Conservation (phyloP, 2,888 invertebrate genomes). For the Heteromurus nitidus region DNA sequence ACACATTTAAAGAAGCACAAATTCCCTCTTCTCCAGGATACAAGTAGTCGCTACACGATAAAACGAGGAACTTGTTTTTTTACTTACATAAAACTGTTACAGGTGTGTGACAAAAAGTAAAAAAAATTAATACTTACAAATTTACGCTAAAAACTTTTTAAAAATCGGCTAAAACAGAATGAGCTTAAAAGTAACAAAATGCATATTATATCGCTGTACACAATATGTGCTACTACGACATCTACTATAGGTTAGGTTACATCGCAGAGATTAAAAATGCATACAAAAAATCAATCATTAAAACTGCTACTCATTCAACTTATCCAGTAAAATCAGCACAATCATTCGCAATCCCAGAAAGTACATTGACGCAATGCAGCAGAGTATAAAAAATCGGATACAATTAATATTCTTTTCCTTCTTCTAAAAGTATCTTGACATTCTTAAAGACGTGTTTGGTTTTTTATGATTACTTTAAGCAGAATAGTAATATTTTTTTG, state of each 20-base stretch:
- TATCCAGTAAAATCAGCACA: neutral
- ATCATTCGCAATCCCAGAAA: slow-evolving; percentile 9
- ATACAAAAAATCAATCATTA: slow-evolving; percentile 49
- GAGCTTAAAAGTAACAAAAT: slow-evolving; percentile 16
- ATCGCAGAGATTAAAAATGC: slow-evolving; percentile 49
- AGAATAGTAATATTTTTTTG: neutral
- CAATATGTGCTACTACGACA: too few relatives aligned
- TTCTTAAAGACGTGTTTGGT: too few relatives aligned
- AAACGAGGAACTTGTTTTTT: neutral
- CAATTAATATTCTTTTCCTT: too few relatives aligned
- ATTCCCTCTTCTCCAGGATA: too few relatives aligned
- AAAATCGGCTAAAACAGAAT: slow-evolving; percentile 4
- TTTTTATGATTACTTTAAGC: neutral
- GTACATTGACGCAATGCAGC: slow-evolving; percentile 46
- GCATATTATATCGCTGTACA: slow-evolving; percentile 15
- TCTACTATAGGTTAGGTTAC: neutral
- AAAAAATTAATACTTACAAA: slow-evolving; percentile 40
- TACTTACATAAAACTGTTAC: slow-evolving; percentile 7
- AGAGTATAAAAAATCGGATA: slow-evolving; percentile 23
- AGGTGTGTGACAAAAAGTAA: slow-evolving; percentile 54
- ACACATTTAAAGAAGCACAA: too few relatives aligned
- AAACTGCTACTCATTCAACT: too few relatives aligned
- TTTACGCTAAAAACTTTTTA: neutral
- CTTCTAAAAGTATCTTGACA: too few relatives aligned
- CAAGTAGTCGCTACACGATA: too few relatives aligned